phyloP scores from a whole-genome alignment of 2,888 invertebrate genomes.

The Eucriotettix oculatus region DNA sequence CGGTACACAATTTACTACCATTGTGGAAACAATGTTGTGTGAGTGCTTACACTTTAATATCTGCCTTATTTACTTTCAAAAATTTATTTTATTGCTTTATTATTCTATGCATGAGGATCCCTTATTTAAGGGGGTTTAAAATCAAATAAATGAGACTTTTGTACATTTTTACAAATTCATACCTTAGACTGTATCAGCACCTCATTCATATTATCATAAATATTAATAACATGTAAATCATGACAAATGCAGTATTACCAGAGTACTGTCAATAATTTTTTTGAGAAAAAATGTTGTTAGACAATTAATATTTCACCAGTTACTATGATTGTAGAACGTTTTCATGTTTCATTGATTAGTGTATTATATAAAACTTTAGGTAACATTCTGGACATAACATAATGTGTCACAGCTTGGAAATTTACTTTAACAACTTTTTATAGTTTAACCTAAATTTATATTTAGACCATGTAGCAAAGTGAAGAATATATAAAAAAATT shows the following conservation, averaged over 20 bases:
- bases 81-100: no score
- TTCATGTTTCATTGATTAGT: conserved; percentile 3
- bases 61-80: no score
- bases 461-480: conserved; percentile 1
- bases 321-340: not conserved
- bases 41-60: no score
- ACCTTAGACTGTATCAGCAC: not conserved
- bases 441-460: not conserved
- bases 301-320: not conserved
- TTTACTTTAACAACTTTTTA: conserved; percentile 3
- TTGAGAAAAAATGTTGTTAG: no score
- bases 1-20: no score
- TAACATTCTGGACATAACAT: conserved; percentile 4
- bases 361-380: not conserved
- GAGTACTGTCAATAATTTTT: no score
- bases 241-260: no score
- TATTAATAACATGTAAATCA: not conserved
- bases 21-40: no score
- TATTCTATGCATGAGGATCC: no score
- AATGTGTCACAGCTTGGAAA: conserved; percentile 7
- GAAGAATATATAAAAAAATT: not conserved
- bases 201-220: not conserved
- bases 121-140: no score
- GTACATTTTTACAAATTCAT: conserved; percentile 12
- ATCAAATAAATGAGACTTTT: conserved; percentile 8